These are phyloP conservation scores for Chrysolina oricalcia DNA, from an alignment of 2,888 invertebrate genomes.

Conservation along the genomic window DNA sequence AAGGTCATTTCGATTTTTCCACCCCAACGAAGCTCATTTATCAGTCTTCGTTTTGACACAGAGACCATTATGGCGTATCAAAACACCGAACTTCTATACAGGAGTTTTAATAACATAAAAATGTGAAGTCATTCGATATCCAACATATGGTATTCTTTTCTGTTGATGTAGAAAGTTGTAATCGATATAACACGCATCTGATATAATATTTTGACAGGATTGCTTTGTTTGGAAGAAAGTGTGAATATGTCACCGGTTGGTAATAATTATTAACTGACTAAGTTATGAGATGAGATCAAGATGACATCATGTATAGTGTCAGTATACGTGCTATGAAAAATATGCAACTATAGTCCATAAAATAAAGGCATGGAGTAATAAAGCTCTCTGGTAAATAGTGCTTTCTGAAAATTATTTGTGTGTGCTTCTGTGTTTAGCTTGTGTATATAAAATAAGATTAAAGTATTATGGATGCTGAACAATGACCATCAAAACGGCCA, in stretches of 20 bases:
- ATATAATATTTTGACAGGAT: conserved; percentile 8
- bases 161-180: conserved; percentile 6
- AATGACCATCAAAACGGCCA: too few relatives aligned
- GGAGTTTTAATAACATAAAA: conserved; percentile 40
- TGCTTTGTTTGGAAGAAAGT: conserved; percentile 1
- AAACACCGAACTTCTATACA: conserved; percentile 45
- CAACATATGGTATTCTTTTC: conserved; percentile 27
- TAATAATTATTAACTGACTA: neutral
- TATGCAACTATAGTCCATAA: too few relatives aligned
- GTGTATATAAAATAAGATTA: too few relatives aligned
- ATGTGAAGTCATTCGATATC: conserved; percentile 34
- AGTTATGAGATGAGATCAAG: neutral
- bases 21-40: conserved; percentile 37
- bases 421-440: too few relatives aligned
- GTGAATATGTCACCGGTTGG: conserved; percentile 4
- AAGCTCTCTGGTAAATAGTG: too few relatives aligned
- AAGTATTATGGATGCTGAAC: too few relatives aligned
- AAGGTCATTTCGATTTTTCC: conserved; percentile 28
- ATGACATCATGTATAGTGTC: neutral
- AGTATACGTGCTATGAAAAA: neutral
- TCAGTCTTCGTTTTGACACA: conserved; percentile 43
- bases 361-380: too few relatives aligned
- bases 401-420: too few relatives aligned
- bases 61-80: conserved; percentile 38
- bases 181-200: conserved; percentile 20